Conservation (phyloP, 1,140 invertebrate genomes). For the Hyphantria cunea region DNA sequence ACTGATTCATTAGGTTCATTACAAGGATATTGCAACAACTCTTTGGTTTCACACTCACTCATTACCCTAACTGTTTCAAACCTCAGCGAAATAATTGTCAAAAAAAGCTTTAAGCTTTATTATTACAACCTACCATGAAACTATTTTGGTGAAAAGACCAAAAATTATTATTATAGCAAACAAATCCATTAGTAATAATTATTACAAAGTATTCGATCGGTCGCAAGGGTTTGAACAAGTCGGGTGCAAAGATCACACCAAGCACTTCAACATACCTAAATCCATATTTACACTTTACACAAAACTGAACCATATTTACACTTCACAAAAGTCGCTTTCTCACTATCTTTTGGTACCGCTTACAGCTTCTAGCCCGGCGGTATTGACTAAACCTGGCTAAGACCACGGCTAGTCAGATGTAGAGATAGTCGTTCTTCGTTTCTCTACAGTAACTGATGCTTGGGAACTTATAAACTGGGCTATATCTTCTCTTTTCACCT, state of each 20-base stretch:
- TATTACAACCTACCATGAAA: no score
- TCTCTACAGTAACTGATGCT: slow-evolving; percentile 75
- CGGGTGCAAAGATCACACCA: slow-evolving; percentile 26
- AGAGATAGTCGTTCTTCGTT: slow-evolving; percentile 74
- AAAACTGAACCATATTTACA: slow-evolving; percentile 57
- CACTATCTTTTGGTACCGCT: slow-evolving; percentile 35
- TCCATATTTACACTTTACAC: slow-evolving; percentile 60
- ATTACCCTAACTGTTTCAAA: slow-evolving; percentile 13
- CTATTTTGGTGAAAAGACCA: no score
- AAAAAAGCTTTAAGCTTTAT: no score
- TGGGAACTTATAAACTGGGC: slow-evolving; percentile 80
- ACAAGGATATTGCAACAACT: slow-evolving; percentile 42
- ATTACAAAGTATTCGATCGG: no score
- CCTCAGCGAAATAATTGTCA: no score
- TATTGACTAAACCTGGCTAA: slow-evolving; percentile 35
- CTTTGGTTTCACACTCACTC: slow-evolving; percentile 47
- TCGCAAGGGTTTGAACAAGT: no score
- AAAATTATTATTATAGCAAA: no score
- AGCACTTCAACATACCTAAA: slow-evolving; percentile 32
- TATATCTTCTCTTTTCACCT: slow-evolving; percentile 68
- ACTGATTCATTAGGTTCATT: slow-evolving; percentile 25
- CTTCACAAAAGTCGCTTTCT: slow-evolving; percentile 57
- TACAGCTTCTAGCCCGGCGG: slow-evolving; percentile 35
- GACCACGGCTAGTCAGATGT: slow-evolving; percentile 63
- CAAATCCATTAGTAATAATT: no score